Conservation (phyloP, 53 echinoderm and acorn worm species). For the Hippasteria phrygiana region DNA sequence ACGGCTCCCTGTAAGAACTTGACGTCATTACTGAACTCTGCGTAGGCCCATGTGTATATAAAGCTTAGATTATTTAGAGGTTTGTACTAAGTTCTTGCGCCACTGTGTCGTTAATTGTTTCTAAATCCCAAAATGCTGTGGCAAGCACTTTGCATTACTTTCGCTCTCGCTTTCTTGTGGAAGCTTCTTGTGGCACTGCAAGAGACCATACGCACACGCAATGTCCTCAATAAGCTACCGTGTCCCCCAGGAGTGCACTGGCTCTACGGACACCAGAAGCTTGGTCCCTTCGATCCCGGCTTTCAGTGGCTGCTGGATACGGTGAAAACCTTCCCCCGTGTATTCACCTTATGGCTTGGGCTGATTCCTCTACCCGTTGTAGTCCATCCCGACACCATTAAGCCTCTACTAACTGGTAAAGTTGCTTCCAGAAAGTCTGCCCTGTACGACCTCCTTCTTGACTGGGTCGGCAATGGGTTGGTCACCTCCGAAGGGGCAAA, state of each 20-base stretch:
- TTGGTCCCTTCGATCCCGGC: not conserved
- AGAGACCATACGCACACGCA: not conserved
- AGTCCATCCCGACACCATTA: constrained; percentile 19
- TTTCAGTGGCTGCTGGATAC: constrained; percentile 17
- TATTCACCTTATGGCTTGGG: too few species aligned
- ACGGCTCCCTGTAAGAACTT: too few species aligned
- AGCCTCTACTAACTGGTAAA: not conserved
- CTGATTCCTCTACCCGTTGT: too few species aligned
- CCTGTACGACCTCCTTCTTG: not conserved
- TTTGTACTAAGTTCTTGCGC: too few species aligned
- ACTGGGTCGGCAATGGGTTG: constrained; percentile 14
- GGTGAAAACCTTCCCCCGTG: not conserved
- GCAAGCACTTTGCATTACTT: not conserved
- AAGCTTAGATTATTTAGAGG: too few species aligned
- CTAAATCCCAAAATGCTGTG: not conserved
- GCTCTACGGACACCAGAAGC: constrained; percentile 3
- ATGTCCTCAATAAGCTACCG: not conserved
- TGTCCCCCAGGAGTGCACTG: constrained; percentile 17
- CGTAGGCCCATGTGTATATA: too few species aligned
- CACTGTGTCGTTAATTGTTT: too few species aligned
- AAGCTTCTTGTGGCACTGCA: not conserved
- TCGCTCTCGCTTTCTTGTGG: not conserved
- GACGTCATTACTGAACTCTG: too few species aligned
- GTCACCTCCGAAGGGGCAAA: constrained; percentile 8
- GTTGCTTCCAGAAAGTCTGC: not conserved